Evolutionary conservation across 2,797 vertebrate genomes (phyloP).

Genomic region (Centropyge bicolor): DNA sequence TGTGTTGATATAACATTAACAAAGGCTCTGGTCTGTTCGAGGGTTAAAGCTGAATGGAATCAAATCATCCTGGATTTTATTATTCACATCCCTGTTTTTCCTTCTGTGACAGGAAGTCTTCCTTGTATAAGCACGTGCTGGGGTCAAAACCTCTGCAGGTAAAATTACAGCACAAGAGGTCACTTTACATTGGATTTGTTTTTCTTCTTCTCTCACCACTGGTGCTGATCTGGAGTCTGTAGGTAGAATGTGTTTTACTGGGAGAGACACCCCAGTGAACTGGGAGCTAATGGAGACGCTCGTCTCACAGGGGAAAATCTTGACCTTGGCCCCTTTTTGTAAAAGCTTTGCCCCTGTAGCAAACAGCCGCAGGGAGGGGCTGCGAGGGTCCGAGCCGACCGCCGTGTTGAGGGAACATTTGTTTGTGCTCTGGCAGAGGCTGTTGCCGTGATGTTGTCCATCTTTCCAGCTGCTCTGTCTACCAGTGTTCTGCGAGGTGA

Average conservation of each 20-base stretch:
- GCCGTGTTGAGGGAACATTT: conserved; percentile 72
- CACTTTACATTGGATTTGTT: not conserved
- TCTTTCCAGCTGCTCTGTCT: conserved; percentile 70
- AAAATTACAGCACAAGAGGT: not conserved
- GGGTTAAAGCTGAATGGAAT: not conserved
- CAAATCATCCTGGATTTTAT: not conserved
- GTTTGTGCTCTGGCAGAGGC: conserved; percentile 77
- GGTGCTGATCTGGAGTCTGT: not conserved
- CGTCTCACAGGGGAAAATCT: conserved; percentile 70
- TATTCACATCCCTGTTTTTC: not conserved
- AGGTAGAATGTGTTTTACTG: conserved; percentile 40
- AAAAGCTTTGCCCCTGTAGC: conserved; percentile 83
- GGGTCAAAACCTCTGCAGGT: not conserved
- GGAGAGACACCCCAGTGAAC: conserved; percentile 53
- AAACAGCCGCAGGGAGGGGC: conserved; percentile 72
- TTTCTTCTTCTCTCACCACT: not conserved
- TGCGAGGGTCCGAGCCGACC: conserved; percentile 52
- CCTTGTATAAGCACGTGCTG: not conserved
- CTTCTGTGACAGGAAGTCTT: not conserved
- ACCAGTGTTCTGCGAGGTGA: conserved; percentile 61
- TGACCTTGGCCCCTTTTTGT: conserved; percentile 78
- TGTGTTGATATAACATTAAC: not conserved
- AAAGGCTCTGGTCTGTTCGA: not conserved
- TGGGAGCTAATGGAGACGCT: conserved; percentile 81
- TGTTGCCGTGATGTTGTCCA: conserved; percentile 52